These are phyloP conservation scores for Meleagris gallopavo DNA, from an alignment of 2,113 vertebrate genomes.

Conservation along the genomic window DNA sequence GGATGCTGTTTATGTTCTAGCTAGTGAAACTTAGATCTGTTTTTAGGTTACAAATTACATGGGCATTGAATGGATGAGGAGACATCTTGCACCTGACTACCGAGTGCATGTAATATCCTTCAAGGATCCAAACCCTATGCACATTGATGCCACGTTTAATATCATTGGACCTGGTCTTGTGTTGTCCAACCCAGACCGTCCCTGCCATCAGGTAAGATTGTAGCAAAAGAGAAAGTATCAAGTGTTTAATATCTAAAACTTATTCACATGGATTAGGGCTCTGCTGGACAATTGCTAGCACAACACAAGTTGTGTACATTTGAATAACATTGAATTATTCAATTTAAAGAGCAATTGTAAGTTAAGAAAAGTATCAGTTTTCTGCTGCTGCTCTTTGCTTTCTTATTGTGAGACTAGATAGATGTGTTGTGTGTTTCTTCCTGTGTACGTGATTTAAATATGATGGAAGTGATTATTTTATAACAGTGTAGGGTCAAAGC, in stretches of 20 bases:
- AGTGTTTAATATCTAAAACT: background rate
- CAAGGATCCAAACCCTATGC: constrained; percentile 98
- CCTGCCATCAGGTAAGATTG: constrained; percentile 89
- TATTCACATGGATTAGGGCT: background rate
- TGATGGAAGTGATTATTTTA: background rate
- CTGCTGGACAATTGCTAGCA: background rate
- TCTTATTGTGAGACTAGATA: background rate
- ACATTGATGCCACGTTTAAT: constrained; percentile 98
- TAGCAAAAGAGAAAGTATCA: background rate
- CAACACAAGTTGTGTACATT: background rate
- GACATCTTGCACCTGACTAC: constrained; percentile 93
- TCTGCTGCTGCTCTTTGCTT: background rate
- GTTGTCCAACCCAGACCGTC: constrained; percentile 95
- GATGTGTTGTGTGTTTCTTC: background rate
- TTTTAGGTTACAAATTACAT: constrained; percentile 94
- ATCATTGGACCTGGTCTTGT: constrained; percentile 97
- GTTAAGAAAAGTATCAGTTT: background rate
- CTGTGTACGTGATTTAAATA: background rate
- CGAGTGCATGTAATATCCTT: constrained; percentile 94
- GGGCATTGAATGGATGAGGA: constrained; percentile 98
- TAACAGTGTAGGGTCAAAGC: background rate
- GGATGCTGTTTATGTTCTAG: background rate
- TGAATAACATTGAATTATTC: background rate
- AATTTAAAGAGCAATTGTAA: background rate
- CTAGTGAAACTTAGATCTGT: background rate